Conservation (phyloP, 2,113 vertebrate species). For the Forbesichthys agassizii region DNA sequence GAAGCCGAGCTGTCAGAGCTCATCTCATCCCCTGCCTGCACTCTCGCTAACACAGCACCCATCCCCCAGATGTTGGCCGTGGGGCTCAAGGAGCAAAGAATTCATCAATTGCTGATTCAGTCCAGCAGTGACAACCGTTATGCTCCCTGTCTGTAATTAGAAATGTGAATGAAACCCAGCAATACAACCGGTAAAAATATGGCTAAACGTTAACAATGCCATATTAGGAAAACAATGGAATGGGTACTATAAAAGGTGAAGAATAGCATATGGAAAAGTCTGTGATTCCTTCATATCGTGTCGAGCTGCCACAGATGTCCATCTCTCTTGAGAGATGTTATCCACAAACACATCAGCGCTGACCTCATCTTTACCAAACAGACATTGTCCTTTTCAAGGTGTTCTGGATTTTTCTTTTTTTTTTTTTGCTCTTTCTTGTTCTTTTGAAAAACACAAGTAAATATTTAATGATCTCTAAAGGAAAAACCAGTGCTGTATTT, state of each 20-base stretch:
- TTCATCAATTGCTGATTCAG: conserved; percentile 25
- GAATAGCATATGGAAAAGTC: not conserved
- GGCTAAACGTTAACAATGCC: too few species aligned
- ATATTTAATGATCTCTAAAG: conserved; percentile 35
- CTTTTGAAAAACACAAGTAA: conserved; percentile 8
- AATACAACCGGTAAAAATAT: not conserved
- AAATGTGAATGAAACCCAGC: not conserved
- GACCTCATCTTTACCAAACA: not conserved
- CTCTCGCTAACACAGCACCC: conserved; percentile 41
- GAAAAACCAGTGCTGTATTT: conserved; percentile 20
- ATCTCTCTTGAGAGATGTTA: not conserved
- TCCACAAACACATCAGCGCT: not conserved
- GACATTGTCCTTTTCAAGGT: not conserved
- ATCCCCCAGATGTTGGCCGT: not conserved
- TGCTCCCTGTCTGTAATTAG: not conserved
- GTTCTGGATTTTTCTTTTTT: not conserved
- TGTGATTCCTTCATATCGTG: not conserved
- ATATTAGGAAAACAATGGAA: not conserved
- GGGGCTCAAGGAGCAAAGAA: conserved; percentile 12
- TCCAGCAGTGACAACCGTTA: not conserved
- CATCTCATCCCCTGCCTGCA: conserved; percentile 56
- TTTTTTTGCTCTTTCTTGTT: not conserved
- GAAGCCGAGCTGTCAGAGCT: conserved; percentile 54
- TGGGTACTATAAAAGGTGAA: not conserved
- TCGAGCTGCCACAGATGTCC: not conserved